A percentile compares a stretch with the other conserved stretches of the same genome.
Conservation (phyloP, 2,113 vertebrate species). For the Hoplias malabaricus region DNA sequence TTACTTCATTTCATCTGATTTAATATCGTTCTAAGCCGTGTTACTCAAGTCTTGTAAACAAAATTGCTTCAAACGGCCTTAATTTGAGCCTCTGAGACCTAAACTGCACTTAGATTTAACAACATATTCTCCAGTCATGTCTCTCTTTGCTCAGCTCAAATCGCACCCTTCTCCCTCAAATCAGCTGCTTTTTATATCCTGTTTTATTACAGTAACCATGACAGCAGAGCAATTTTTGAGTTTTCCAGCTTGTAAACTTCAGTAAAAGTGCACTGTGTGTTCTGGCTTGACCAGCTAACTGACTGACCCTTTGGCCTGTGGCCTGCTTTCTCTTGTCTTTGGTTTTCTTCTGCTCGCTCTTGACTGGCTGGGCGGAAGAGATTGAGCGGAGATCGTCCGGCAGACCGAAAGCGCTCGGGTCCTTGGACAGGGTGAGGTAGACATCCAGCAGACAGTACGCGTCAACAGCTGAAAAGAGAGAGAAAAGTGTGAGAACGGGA, state of each 20-base stretch:
- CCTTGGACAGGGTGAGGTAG: constrained; percentile 69
- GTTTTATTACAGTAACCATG: constrained; percentile 24
- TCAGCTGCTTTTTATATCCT: constrained; percentile 14
- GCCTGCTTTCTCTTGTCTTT: constrained; percentile 57
- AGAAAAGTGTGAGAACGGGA: constrained; percentile 18
- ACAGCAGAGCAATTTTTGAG: constrained; percentile 12
- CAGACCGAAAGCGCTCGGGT: constrained; percentile 71
- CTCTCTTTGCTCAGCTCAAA: background rate
- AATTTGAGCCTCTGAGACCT: background rate
- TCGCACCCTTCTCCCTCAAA: background rate
- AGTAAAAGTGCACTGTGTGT: background rate
- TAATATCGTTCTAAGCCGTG: background rate
- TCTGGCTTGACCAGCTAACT: background rate
- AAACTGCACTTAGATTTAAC: background rate
- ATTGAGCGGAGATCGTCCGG: constrained; percentile 60
- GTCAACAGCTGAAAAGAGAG: constrained; percentile 68
- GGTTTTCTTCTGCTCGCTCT: constrained; percentile 51
- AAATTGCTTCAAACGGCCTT: background rate
- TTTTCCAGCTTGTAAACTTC: background rate
- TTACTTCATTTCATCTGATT: background rate
- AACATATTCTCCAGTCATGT: background rate
- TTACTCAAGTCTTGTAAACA: background rate
- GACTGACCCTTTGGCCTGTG: constrained; percentile 56
- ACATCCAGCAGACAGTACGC: constrained; percentile 86
- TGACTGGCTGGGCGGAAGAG: constrained; percentile 40